phyloP scores from a whole-genome alignment of 2,113 vertebrate genomes.

The Athene cunicularia region DNA sequence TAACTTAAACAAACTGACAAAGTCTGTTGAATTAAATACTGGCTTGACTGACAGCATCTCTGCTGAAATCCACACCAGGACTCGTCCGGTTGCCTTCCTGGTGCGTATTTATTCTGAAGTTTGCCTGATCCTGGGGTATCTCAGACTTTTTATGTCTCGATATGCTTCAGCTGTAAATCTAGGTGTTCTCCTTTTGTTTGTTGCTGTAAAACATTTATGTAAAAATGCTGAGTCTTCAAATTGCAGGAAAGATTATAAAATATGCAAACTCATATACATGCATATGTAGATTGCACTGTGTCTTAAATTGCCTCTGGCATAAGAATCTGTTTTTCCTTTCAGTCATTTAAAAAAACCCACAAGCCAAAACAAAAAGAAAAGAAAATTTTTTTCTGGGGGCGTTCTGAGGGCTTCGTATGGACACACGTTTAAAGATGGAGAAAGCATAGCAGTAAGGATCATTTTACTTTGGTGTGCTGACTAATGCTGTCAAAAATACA shows the following conservation, averaged over 20 bases:
- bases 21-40: slow-evolving; percentile 17
- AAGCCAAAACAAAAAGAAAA: neutral
- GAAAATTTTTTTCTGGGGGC: neutral
- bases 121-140: neutral
- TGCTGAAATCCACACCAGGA: neutral
- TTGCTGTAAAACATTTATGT: neutral
- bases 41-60: neutral
- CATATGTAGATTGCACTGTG: neutral
- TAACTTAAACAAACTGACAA: neutral
- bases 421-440: neutral
- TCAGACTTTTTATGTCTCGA: neutral
- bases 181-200: neutral
- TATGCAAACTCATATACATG: neutral
- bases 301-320: neutral
- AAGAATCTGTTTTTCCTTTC: neutral
- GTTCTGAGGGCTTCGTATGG: neutral
- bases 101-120: neutral
- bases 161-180: neutral
- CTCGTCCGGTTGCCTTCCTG: neutral
- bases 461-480: neutral
- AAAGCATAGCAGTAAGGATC: neutral
- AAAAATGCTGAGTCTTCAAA: neutral
- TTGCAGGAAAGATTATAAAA: neutral
- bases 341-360: neutral
- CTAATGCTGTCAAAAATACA: neutral